A percentile compares a stretch with the other conserved stretches of the same genome.
phyloP scores from a whole-genome alignment of 2,113 vertebrate genomes.

The Neomonachus schauinslandi region DNA sequence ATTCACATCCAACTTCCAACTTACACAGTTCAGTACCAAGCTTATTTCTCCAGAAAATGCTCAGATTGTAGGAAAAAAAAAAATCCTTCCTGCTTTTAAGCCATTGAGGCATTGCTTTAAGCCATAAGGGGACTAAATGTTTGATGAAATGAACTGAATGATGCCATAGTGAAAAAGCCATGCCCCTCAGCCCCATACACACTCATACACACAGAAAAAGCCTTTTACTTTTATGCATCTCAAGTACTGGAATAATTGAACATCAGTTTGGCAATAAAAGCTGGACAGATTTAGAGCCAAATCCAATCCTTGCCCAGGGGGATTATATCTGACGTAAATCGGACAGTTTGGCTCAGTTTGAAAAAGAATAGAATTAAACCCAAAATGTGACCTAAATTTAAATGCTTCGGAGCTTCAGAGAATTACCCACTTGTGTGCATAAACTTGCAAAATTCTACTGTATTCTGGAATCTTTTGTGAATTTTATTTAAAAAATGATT shows the following conservation, averaged over 20 bases:
- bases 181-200: background rate
- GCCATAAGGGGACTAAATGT: slow-evolving; percentile 48
- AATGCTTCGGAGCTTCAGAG: slow-evolving; percentile 62
- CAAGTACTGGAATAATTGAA: slow-evolving; percentile 78
- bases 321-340: slow-evolving; percentile 79
- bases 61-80: slow-evolving; percentile 20
- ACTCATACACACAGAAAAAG: slow-evolving; percentile 63
- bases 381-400: slow-evolving; percentile 79
- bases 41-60: slow-evolving; percentile 58
- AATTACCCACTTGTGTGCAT: slow-evolving; percentile 2
- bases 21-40: background rate
- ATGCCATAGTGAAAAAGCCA: slow-evolving; percentile 52
- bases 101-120: slow-evolving; percentile 52
- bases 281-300: slow-evolving; percentile 73
- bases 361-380: slow-evolving; percentile 74
- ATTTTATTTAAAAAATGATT: background rate
- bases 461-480: background rate
- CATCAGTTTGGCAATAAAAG: slow-evolving; percentile 76
- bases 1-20: slow-evolving; percentile 20
- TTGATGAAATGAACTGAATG: slow-evolving; percentile 60
- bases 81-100: slow-evolving; percentile 54
- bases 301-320: slow-evolving; percentile 73
- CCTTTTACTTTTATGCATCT: slow-evolving; percentile 75
- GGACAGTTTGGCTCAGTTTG: slow-evolving; percentile 77
- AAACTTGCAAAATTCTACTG: slow-evolving; percentile 29